These are phyloP conservation scores for Anguilla obscura DNA, from an alignment of 2,797 vertebrate genomes.

Conservation along the genomic window DNA sequence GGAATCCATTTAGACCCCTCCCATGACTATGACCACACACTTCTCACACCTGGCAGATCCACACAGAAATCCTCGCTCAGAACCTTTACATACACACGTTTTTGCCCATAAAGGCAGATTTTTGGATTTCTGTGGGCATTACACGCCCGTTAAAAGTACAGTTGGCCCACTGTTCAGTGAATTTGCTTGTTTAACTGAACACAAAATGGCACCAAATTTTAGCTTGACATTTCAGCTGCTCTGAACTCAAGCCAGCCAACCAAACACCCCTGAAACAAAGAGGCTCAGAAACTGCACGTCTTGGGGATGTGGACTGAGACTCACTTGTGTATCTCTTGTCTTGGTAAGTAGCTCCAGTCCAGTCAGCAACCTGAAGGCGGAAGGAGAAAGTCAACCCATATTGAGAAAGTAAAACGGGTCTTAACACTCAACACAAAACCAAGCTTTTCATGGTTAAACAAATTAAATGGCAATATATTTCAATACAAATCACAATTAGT, in stretches of 20 bases:
- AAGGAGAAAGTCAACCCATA: conserved; percentile 12
- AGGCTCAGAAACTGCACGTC: background rate
- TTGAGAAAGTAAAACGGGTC: background rate
- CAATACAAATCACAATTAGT: background rate
- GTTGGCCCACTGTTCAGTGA: background rate
- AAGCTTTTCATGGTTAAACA: background rate
- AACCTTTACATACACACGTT: background rate
- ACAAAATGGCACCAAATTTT: background rate
- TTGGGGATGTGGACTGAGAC: conserved; percentile 50
- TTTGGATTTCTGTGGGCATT: background rate
- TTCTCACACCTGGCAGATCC: background rate
- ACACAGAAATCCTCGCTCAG: background rate
- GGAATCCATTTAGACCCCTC: background rate
- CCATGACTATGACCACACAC: background rate
- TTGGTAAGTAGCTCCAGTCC: conserved; percentile 98
- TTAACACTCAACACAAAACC: background rate
- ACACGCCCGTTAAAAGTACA: background rate
- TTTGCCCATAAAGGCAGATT: background rate
- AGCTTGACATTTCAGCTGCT: background rate
- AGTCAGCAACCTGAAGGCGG: conserved; percentile 86
- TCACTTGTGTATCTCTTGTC: conserved; percentile 98
- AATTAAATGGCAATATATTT: background rate
- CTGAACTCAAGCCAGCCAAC: background rate
- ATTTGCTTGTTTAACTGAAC: background rate
- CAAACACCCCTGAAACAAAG: background rate